These are phyloP conservation scores for Tetraodon nigroviridis DNA, from an alignment of 2,113 vertebrate genomes.

Conservation along the genomic window DNA sequence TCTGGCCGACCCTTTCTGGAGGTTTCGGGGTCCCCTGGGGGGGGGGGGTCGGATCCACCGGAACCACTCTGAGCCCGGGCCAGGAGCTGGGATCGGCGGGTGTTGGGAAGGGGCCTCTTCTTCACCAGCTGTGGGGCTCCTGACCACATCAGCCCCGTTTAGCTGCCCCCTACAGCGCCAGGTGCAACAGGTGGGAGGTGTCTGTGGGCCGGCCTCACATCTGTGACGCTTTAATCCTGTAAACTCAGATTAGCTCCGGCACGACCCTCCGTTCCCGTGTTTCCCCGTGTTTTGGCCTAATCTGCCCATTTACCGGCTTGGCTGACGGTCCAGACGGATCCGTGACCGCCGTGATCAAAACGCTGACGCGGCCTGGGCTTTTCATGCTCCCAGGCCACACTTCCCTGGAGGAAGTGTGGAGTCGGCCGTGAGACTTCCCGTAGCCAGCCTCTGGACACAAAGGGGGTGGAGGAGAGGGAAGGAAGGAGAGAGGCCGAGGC, in stretches of 20 bases:
- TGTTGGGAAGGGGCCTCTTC: constrained; percentile 6
- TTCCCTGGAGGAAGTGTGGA: constrained; percentile 65
- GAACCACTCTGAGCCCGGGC: too few relatives aligned
- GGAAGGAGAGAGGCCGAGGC: constrained; percentile 57
- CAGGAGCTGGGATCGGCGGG: neutral
- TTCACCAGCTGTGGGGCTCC: constrained; percentile 11
- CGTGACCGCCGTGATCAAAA: too few relatives aligned
- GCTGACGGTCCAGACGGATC: neutral
- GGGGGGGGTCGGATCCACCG: too few relatives aligned
- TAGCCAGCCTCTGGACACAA: constrained; percentile 54
- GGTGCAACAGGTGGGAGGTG: constrained; percentile 24
- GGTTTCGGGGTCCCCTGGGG: too few relatives aligned
- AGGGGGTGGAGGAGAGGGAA: constrained; percentile 51
- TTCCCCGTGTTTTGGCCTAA: constrained; percentile 11
- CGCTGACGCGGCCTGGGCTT: too few relatives aligned
- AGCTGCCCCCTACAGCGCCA: constrained; percentile 8
- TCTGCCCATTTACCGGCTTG: constrained; percentile 19
- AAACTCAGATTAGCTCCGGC: constrained; percentile 59
- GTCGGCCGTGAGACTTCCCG: constrained; percentile 69
- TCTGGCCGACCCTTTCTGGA: neutral
- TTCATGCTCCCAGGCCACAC: constrained; percentile 54
- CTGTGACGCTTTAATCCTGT: constrained; percentile 53
- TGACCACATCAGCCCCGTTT: constrained; percentile 22
- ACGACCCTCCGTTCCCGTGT: constrained; percentile 42
- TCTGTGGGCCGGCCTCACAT: too few relatives aligned